Evolutionary conservation across 2,888 invertebrate genomes (phyloP).

Genomic region (Eudasyphora cyanicolor): DNA sequence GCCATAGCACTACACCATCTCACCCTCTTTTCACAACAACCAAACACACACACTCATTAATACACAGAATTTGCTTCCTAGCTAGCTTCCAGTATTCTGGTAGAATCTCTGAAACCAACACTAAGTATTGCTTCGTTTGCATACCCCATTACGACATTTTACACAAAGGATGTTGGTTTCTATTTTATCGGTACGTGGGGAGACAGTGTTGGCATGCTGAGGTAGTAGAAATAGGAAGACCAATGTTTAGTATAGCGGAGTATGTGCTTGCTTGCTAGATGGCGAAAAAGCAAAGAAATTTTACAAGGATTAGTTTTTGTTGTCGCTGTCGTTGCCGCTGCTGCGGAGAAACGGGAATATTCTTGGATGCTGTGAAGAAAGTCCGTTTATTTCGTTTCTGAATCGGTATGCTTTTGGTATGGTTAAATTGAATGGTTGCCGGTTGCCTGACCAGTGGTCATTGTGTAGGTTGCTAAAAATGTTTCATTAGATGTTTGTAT

Average conservation of each 20-base stretch:
- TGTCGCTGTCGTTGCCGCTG: conserved; percentile 6
- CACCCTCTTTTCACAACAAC: too few relatives aligned
- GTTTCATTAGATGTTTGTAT: conserved; percentile 40
- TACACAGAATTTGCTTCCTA: too few relatives aligned
- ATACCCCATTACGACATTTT: conserved; percentile 57
- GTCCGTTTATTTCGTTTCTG: conserved; percentile 30
- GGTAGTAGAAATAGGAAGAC: too few relatives aligned
- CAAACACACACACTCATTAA: too few relatives aligned
- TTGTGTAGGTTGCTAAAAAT: conserved; percentile 45
- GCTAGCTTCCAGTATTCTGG: conserved; percentile 32
- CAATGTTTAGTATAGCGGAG: not conserved
- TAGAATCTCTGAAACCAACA: conserved; percentile 49
- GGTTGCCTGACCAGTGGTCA: too few relatives aligned
- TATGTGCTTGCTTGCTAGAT: conserved; percentile 34
- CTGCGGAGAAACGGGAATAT: conserved; percentile 45
- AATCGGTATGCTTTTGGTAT: conserved; percentile 13
- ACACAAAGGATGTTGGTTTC: conserved; percentile 51
- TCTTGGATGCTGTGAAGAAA: conserved; percentile 54
- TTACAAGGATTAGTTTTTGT: conserved; percentile 48
- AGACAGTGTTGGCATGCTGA: conserved; percentile 1
- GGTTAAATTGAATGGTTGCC: conserved; percentile 58
- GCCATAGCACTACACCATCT: too few relatives aligned
- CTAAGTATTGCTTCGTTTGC: conserved; percentile 56
- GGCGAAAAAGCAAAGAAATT: conserved; percentile 52
- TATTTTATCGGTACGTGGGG: conserved; percentile 43